Base-by-base conservation (phyloP, 2,113 vertebrate species). In the Daboia siamensis region DNA sequence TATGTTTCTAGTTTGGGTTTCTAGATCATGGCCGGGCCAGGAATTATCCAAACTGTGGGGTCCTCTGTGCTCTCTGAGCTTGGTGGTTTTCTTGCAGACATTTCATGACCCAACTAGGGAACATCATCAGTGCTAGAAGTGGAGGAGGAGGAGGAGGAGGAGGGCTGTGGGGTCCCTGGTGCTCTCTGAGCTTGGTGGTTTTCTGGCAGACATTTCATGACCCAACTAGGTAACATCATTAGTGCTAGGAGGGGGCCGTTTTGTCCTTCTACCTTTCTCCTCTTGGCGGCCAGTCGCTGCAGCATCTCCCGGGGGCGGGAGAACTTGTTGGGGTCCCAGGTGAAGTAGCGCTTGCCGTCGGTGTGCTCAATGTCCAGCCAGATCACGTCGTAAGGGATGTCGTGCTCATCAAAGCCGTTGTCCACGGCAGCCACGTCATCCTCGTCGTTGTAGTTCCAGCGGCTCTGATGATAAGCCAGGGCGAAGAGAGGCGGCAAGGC, bases 381-480 rank as follows among this genome's bases (percentile, higher is more conserved):
- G 90, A 99, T 98, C 17, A 98, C 98, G 74, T 99, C 99, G 5
- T 98, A 99, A 1, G 98, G 99, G 90, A 99, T 96, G 94, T 98
- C 98, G 23, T 99, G 98, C 29, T 98, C 97, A 29, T 99, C 99
- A 0, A 99, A 99, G 2, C 98, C 98, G 0, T 94, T 94, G 86
- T 98, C 98, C 44, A 99, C 99, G 0, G 97, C 90, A 6, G 96
- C 96, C 90, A 99, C 98, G 0, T 99, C 99, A 0, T 98, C 98
- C 96, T 99, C 98, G 15, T 99, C 98, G 0, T 99, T 98, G 97
- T 99, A 99, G 95, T 99, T 99, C 99, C 99, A 99, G 93, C 99
- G 98, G 96, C 98, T 99, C 97, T 99, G 99, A 97, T 99, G 99
- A 95, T 99, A 99, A 1, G 96, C 98, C 90, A 99, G 94, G 1